Conservation (phyloP, 2,113 vertebrate species). For the Globicephala melas region DNA sequence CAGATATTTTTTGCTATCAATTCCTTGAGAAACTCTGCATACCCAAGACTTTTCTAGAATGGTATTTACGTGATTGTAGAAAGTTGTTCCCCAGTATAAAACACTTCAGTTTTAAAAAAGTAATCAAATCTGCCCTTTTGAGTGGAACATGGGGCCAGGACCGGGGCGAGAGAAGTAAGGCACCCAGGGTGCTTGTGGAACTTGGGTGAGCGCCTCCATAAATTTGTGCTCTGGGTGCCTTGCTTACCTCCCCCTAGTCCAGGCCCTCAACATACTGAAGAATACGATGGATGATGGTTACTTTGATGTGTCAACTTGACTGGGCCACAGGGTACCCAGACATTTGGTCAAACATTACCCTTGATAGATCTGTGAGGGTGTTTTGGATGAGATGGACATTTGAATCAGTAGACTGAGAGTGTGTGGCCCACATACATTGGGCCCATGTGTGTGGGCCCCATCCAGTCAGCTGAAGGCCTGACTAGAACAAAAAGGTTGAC, state of each 20-base stretch:
- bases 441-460: background rate
- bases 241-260: background rate
- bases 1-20: background rate
- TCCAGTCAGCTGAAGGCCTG: background rate
- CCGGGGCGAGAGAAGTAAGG: background rate
- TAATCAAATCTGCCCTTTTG: background rate
- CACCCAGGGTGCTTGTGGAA: background rate
- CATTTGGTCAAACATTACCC: background rate
- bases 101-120: background rate
- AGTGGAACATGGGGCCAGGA: background rate
- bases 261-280: background rate
- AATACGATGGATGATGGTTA: background rate
- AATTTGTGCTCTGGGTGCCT: background rate
- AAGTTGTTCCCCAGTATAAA: background rate
- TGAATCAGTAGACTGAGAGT: background rate
- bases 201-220: background rate
- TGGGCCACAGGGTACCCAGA: background rate
- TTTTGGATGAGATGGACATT: background rate
- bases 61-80: background rate
- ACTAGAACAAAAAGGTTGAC: background rate
- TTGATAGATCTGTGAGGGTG: background rate
- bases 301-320: background rate
- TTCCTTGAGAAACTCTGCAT: background rate
- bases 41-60: background rate
- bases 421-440: no score